Evolutionary conservation across 1,140 invertebrate genomes (phyloP), one percentile per base, ranked within the genome.

Genomic region (Augochlora pura): DNA sequence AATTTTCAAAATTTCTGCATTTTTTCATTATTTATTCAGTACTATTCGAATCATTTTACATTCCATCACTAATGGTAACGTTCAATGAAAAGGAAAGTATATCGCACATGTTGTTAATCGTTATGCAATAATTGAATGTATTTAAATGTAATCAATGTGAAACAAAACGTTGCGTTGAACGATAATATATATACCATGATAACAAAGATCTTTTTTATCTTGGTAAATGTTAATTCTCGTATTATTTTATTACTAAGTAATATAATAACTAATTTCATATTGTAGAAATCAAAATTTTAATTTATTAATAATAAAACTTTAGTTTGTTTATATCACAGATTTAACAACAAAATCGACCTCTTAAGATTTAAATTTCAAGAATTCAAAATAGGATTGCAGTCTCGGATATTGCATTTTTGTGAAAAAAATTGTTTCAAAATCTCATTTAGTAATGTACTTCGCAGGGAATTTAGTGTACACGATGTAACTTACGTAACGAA

Each of bases 111-210:
- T 81, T 81, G 67, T 81, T 81, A 81, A 81, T 81, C 63, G 77
- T 83, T 83, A 73, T 83, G 73, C 82, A 74, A 81, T 81, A 80
- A 79, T 75, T 68, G 71, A 85, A 85, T 85, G 84, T 85, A 85
- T 83, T 83, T 83, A 83, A 83, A 74, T 85, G 84, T 85, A 85
- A 81, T 63, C 23, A 81, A 77, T 77, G 59, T 74, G 39, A 80
- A 70, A 71, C 64, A 64, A 32, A 32, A 32, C 79, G 23, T 60
- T 79, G 60, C 57, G 77, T 82, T 67, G 16, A 80, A 74, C 65
- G 65, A 82, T 80, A 69, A 70, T 65, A 79, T 38, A 77, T 52
- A 46, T 23, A 68, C 27, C 4, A 49, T 70, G n/a, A 70, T 60
- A 12, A 81, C 18, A 16, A 81, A 52, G 21, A 42, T 38, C 21